Conservation (phyloP, 2,113 vertebrate species). For the Perognathus longimembris region DNA sequence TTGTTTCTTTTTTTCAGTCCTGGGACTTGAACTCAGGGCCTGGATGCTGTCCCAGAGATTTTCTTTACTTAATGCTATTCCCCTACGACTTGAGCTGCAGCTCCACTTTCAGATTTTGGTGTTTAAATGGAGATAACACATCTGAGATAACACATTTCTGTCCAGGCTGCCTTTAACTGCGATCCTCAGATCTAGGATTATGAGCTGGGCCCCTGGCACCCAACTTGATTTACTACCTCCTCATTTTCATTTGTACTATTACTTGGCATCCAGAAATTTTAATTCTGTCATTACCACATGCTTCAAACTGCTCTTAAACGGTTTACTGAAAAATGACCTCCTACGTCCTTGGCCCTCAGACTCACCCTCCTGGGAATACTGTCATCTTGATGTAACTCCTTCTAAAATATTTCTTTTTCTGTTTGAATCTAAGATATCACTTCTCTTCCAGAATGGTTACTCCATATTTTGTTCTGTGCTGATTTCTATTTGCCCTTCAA, state of each 20-base stretch:
- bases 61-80: no score
- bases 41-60: no score
- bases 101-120: no score
- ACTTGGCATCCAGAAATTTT: neutral
- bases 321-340: neutral
- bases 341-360: neutral
- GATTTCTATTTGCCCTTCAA: neutral
- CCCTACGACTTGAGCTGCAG: no score
- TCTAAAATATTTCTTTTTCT: neutral
- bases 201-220: no score
- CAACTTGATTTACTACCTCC: neutral
- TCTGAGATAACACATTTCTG: no score
- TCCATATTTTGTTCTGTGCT: neutral
- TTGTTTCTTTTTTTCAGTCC: no score
- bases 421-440: neutral
- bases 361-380: neutral
- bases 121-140: neutral
- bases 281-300: neutral
- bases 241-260: neutral
- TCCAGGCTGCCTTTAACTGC: no score
- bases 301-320: neutral
- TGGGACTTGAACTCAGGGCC: no score
- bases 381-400: neutral
- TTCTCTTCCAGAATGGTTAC: neutral
- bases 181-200: no score